Evolutionary conservation across 2,888 invertebrate species (phyloP).

Genomic region (Linnaemya vulpina): DNA sequence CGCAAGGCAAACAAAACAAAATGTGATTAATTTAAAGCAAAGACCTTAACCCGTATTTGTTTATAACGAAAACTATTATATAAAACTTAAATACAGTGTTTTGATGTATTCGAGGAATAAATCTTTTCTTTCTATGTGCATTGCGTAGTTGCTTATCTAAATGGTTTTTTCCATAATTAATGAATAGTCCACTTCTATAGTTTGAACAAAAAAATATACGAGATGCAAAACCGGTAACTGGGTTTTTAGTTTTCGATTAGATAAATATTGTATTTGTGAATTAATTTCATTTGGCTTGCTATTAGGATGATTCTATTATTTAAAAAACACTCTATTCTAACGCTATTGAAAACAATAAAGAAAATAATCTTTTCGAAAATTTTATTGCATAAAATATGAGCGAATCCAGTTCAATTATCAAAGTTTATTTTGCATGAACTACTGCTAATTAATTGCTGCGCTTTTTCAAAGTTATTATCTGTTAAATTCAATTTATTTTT

Average conservation of each 20-base stretch:
- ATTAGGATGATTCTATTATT: background rate
- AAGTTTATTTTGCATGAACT: too few relatives aligned
- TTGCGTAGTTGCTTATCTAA: background rate
- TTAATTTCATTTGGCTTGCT: constrained; percentile 7
- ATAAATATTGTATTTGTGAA: background rate
- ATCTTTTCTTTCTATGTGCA: background rate
- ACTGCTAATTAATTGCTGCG: too few relatives aligned
- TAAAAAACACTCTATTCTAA: constrained; percentile 1
- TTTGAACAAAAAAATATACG: constrained; percentile 14
- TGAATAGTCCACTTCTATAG: constrained; percentile 16
- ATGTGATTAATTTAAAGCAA: background rate
- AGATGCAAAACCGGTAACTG: constrained; percentile 1
- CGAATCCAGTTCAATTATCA: too few relatives aligned
- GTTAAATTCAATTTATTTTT: background rate
- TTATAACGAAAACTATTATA: background rate
- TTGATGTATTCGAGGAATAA: background rate
- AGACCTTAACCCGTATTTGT: background rate
- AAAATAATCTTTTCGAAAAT: background rate
- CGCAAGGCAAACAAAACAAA: background rate
- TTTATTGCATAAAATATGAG: too few relatives aligned
- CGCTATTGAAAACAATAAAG: background rate
- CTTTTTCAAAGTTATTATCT: too few relatives aligned
- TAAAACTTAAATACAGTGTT: background rate
- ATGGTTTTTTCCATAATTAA: constrained; percentile 36
- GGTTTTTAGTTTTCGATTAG: background rate